A percentile compares a stretch with the other conserved stretches of the same genome.
phyloP scores from a whole-genome alignment of 2,888 invertebrate species.

The Leptothorax acervorum region DNA sequence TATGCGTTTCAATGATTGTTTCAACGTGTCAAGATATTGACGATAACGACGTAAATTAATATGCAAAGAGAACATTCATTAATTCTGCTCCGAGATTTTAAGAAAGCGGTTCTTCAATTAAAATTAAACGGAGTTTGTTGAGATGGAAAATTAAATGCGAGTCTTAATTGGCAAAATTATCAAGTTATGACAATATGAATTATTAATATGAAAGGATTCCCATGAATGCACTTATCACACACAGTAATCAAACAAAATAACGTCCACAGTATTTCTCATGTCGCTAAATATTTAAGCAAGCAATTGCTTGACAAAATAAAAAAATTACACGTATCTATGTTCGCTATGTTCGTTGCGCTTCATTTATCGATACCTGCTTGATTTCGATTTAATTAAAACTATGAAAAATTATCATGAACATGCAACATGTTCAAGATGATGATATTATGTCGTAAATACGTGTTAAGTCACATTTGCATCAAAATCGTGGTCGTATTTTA shows the following conservation, averaged over 20 bases:
- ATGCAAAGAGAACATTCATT: not conserved
- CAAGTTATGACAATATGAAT: conserved; percentile 8
- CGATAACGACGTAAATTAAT: conserved; percentile 11
- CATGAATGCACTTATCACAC: not conserved
- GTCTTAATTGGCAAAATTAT: conserved; percentile 24
- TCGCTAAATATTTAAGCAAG: not conserved
- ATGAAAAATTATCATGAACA: not conserved
- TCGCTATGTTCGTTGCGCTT: not conserved
- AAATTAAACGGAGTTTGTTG: not conserved
- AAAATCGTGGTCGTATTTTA: conserved; percentile 12
- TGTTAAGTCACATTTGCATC: not conserved
- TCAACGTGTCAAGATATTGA: conserved; percentile 17
- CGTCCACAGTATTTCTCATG: not conserved
- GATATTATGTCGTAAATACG: conserved; percentile 6
- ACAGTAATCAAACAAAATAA: not conserved
- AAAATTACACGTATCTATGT: not conserved
- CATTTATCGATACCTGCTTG: not conserved
- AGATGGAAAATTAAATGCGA: not conserved
- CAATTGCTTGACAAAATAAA: not conserved
- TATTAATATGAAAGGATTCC: not conserved
- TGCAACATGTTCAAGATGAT: not conserved
- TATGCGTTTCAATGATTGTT: not conserved
- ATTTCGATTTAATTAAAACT: not conserved
- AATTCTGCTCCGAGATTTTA: not conserved
- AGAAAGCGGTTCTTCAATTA: conserved; percentile 15